phyloP scores from a whole-genome alignment of 2,888 invertebrate genomes.

The Criorhina ranunculi region DNA sequence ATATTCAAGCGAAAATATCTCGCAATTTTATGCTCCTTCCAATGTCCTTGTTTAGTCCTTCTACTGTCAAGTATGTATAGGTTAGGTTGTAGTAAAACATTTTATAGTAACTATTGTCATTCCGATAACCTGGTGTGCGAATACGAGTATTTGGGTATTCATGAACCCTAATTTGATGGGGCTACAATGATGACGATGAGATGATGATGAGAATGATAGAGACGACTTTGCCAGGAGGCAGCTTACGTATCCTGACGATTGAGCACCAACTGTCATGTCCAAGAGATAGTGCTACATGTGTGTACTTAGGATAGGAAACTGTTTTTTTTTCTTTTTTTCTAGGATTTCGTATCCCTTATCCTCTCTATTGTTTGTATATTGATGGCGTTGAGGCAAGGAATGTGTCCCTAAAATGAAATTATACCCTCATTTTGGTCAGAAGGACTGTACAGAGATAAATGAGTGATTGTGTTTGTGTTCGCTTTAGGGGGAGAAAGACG shows the following conservation, averaged over 20 bases:
- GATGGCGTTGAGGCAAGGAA: slow-evolving; percentile 37
- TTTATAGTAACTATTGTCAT: slow-evolving; percentile 51
- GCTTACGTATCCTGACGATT: slow-evolving; percentile 41
- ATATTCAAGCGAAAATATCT: slow-evolving; percentile 10
- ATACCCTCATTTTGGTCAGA: slow-evolving; percentile 51
- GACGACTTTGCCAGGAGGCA: slow-evolving; percentile 5
- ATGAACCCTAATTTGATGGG: slow-evolving; percentile 63
- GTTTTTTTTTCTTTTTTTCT: background rate
- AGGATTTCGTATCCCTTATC: slow-evolving; percentile 13
- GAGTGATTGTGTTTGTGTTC: slow-evolving; percentile 39
- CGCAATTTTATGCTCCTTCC: background rate
- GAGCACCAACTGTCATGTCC: slow-evolving; percentile 29
- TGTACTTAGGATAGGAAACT: slow-evolving; percentile 40
- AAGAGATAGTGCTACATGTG: slow-evolving; percentile 19
- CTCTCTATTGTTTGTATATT: slow-evolving; percentile 13
- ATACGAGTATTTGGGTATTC: slow-evolving; percentile 48
- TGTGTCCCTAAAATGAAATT: slow-evolving; percentile 51
- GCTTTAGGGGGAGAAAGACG: background rate
- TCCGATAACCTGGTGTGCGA: slow-evolving; percentile 35
- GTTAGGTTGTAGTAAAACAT: slow-evolving; percentile 43
- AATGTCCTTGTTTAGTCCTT: background rate
- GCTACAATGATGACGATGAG: slow-evolving; percentile 41
- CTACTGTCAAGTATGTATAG: background rate
- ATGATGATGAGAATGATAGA: slow-evolving; percentile 16
- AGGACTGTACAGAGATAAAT: slow-evolving; percentile 18